phyloP scores from a whole-genome alignment of 2,797 vertebrate genomes.

The Strix occidentalis region DNA sequence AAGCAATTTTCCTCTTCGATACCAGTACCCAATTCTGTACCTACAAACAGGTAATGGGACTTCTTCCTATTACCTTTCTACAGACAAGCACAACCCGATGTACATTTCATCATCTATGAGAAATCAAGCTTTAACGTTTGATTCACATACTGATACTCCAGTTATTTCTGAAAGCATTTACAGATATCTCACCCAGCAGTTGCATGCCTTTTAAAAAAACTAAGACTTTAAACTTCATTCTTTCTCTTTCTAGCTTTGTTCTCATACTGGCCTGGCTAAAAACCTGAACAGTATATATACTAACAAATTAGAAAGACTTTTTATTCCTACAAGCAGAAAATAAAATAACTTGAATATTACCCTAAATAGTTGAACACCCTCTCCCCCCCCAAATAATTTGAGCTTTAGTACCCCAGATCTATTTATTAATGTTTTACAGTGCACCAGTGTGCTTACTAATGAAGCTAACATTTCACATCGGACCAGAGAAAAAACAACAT shows the following conservation, averaged over 20 bases:
- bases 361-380: neutral
- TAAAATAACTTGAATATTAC: neutral
- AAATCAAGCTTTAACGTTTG: neutral
- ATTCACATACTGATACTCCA: neutral
- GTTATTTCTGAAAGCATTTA: neutral
- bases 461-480: neutral
- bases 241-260: neutral
- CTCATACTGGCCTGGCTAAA: neutral
- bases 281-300: neutral
- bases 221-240: neutral
- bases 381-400: neutral
- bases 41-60: neutral
- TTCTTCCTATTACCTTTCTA: neutral
- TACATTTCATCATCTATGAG: neutral
- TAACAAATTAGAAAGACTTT: neutral
- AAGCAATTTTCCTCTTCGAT: neutral
- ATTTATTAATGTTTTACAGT: neutral
- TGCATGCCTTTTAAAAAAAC: neutral
- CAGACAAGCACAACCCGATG: neutral
- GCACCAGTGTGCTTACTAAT: neutral
- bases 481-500: neutral
- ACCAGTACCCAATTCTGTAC: neutral
- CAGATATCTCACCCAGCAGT: neutral
- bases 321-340: neutral
- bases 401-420: neutral